Percentiles rank a stretch among this genome's conserved stretches.
Evolutionary conservation across 1,140 invertebrate species (phyloP).

Genomic region (Laodelphax striatellus): DNA sequence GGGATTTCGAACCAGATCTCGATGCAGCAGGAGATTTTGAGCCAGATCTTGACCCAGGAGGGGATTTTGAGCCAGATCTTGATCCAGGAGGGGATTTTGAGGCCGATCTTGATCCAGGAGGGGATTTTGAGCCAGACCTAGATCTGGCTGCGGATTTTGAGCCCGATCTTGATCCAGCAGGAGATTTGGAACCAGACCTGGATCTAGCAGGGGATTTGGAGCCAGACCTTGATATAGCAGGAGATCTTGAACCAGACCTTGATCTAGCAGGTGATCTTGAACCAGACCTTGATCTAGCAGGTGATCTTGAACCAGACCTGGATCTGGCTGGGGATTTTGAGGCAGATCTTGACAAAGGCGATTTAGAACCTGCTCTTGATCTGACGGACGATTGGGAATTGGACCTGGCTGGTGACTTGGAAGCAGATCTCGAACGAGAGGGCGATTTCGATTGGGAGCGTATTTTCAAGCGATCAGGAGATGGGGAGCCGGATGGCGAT

Average conservation of each 20-base stretch:
- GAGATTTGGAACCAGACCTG: slow-evolving; percentile 16
- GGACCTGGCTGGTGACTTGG: too few species aligned
- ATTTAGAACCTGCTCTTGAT: slow-evolving; percentile 16
- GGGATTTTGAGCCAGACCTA: neutral
- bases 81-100: neutral
- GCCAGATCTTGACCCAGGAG: slow-evolving; percentile 12
- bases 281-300: slow-evolving; percentile 5
- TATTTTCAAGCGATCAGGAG: too few species aligned
- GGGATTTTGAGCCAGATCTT: slow-evolving; percentile 15
- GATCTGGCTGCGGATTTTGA: neutral
- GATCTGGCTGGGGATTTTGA: slow-evolving; percentile 17
- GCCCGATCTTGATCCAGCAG: slow-evolving; percentile 6
- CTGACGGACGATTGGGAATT: neutral
- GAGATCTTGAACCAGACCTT: slow-evolving; percentile 12
- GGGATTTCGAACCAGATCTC: slow-evolving; percentile 22
- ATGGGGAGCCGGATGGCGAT: too few species aligned
- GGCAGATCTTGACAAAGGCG: slow-evolving; percentile 16
- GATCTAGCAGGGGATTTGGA: slow-evolving; percentile 12
- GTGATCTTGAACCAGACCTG: slow-evolving; percentile 13
- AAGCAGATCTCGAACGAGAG: too few species aligned
- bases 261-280: neutral
- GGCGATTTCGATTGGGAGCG: too few species aligned
- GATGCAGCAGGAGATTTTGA: slow-evolving; percentile 9
- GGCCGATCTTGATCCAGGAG: neutral
- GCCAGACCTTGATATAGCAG: slow-evolving; percentile 11